Percentiles rank a stretch among this genome's conserved stretches.
phyloP scores from a whole-genome alignment of 2,113 vertebrate species.

The Epinephelus lanceolatus region DNA sequence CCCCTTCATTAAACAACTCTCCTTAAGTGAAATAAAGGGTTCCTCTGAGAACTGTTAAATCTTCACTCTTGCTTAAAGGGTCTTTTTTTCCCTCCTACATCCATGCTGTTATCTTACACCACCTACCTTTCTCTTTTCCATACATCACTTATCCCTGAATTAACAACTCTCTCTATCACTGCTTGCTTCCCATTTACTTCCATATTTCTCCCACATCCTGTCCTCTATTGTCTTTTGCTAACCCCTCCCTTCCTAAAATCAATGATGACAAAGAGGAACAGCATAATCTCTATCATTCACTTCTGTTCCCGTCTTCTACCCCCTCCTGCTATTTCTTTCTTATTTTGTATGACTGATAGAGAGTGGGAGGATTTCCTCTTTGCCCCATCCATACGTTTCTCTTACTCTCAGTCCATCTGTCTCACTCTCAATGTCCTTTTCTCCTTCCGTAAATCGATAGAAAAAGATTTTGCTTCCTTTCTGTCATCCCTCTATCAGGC shows the following conservation, averaged over 20 bases:
- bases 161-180: not conserved
- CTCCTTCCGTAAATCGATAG: constrained; percentile 55
- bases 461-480: constrained; percentile 47
- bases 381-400: not conserved
- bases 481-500: constrained; percentile 24
- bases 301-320: constrained; percentile 6
- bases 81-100: not conserved
- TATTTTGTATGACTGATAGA: not conserved
- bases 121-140: not conserved
- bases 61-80: constrained; percentile 29
- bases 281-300: constrained; percentile 21
- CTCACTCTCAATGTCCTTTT: constrained; percentile 45
- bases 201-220: constrained; percentile 10
- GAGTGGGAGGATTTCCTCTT: not conserved
- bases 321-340: not conserved
- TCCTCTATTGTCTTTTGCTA: not conserved
- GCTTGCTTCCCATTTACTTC: not conserved
- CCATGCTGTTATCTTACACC: not conserved
- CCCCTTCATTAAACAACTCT: constrained; percentile 57
- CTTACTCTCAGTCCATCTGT: constrained; percentile 30
- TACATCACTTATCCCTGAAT: constrained; percentile 17
- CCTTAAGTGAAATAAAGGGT: constrained; percentile 50
- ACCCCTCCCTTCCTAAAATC: constrained; percentile 15
- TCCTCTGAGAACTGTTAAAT: constrained; percentile 50
- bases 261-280: constrained; percentile 15